Evolutionary conservation across 2,113 vertebrate genomes (phyloP).

Genomic region (Pristiophorus japonicus): DNA sequence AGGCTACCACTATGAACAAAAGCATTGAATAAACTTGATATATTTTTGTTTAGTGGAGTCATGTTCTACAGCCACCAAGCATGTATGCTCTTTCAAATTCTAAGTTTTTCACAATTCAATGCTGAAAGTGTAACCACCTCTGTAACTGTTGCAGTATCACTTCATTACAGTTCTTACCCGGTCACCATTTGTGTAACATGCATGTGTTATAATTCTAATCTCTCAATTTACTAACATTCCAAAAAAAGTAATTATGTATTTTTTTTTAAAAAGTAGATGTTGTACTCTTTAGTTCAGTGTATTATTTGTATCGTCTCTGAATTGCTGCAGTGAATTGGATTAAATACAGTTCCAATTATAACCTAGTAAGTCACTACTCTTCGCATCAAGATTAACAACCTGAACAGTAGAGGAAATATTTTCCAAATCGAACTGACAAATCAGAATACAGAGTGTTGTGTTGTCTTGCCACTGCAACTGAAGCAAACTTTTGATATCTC

Average conservation of each 20-base stretch:
- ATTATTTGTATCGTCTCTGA: too few species aligned
- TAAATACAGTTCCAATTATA: too few species aligned
- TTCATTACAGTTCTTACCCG: not conserved
- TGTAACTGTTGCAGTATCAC: not conserved
- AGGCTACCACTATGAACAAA: not conserved
- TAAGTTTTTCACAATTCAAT: not conserved
- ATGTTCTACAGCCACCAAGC: not conserved
- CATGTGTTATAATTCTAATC: not conserved
- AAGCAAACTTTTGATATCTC: too few species aligned
- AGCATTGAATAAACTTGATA: not conserved
- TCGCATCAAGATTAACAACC: not conserved
- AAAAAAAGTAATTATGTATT: too few species aligned
- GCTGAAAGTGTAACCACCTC: not conserved
- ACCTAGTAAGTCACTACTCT: not conserved
- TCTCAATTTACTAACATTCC: not conserved
- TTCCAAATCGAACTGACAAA: too few species aligned
- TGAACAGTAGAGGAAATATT: too few species aligned
- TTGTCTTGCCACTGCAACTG: too few species aligned
- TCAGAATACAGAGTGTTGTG: too few species aligned
- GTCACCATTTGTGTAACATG: too few species aligned
- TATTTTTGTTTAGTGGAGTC: not conserved
- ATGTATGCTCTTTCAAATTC: not conserved
- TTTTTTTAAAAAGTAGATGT: too few species aligned
- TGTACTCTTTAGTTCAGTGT: not conserved
- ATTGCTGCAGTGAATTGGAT: not conserved